Conservation (phyloP, 1,140 invertebrate species). For the Calosoma granatense region DNA sequence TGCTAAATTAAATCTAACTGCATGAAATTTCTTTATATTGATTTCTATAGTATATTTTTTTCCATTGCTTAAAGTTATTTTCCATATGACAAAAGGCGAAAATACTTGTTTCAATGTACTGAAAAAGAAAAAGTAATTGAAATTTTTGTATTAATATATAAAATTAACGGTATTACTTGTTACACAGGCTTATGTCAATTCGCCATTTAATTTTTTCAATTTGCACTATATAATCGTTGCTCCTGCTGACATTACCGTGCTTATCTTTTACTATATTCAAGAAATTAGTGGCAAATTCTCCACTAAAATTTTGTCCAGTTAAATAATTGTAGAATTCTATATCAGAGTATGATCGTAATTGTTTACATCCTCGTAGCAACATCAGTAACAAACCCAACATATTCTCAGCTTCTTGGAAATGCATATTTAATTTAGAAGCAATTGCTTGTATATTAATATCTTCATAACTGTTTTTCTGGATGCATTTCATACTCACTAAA, state of each 20-base stretch:
- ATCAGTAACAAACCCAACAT: not conserved
- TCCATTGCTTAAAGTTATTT: not conserved
- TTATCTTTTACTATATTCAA: not conserved
- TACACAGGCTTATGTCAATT: not conserved
- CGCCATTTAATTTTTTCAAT: not conserved
- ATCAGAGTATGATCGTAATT: not conserved
- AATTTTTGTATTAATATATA: not conserved
- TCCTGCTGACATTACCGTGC: not conserved
- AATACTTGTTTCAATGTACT: not conserved
- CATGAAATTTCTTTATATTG: not conserved
- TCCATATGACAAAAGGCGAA: not conserved
- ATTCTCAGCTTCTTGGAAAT: not conserved
- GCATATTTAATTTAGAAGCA: not conserved
- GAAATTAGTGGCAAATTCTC: not conserved
- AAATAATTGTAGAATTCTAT: not conserved
- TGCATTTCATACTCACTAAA: no score
- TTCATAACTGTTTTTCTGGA: not conserved
- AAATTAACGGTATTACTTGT: not conserved
- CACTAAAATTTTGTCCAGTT: not conserved
- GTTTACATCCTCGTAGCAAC: not conserved
- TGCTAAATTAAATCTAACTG: not conserved
- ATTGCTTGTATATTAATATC: not conserved
- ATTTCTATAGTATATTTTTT: not conserved
- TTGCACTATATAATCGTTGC: not conserved
- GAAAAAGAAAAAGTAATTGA: not conserved